Evolutionary conservation across 2,888 invertebrate genomes (phyloP).

Genomic region (Drosophila maculinotata): DNA sequence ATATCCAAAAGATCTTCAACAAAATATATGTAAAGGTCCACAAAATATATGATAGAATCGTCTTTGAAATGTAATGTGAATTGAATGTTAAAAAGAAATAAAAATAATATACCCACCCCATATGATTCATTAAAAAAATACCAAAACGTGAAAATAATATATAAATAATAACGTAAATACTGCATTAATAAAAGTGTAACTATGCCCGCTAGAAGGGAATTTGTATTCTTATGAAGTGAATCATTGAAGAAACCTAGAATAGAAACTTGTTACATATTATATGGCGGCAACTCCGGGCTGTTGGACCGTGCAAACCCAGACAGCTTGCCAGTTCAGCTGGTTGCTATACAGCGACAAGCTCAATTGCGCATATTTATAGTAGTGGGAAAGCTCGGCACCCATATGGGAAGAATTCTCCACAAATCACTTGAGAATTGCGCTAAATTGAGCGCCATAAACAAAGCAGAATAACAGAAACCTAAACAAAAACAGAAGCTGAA

Average conservation of each 20-base stretch:
- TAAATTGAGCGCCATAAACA: background rate
- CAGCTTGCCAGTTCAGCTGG: constrained; percentile 36
- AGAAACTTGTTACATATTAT: background rate
- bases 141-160: background rate
- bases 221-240: background rate
- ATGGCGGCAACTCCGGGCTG: too few species aligned
- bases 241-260: background rate
- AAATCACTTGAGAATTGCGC: constrained; percentile 15
- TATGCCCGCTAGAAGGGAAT: background rate
- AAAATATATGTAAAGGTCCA: too few species aligned
- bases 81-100: too few species aligned
- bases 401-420: constrained; percentile 21
- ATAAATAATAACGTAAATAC: constrained; percentile 1
- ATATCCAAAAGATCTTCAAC: too few species aligned
- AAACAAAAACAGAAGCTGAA: constrained; percentile 9
- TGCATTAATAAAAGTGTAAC: background rate
- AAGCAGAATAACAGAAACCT: constrained; percentile 3
- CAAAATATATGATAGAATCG: too few species aligned
- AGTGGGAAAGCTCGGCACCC: constrained; percentile 2
- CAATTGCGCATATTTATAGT: constrained; percentile 21
- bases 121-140: background rate
- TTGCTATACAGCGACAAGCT: too few species aligned
- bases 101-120: too few species aligned
- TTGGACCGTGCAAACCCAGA: constrained; percentile 7
- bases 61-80: too few species aligned